Evolutionary conservation across 2,888 invertebrate species (phyloP), one percentile per base, ranked within the genome.

Genomic region (Pollenia amentaria): DNA sequence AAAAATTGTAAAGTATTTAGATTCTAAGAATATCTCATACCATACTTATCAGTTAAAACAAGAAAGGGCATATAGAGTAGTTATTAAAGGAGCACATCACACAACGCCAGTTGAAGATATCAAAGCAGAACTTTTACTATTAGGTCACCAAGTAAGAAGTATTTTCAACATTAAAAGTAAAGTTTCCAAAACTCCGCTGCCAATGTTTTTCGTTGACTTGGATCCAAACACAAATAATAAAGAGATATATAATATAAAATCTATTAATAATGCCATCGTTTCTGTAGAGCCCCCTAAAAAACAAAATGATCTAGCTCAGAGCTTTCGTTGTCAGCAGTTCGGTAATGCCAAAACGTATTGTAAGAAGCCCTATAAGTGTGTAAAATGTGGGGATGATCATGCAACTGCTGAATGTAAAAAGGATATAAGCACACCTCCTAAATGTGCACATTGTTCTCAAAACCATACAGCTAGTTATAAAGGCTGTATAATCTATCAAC

Each of bases 101-200:
- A 40, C 53, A 40, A 67, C 46, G 9, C 29, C 67, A 29, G 18
- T 60, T 46, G 46, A 60, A 60, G 46, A 73, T 57, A 73, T 73
- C 16, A 73, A 73, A 46, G 73, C 46, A 60, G 60, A 73, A 60
- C 29, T 57, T 12, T n/a, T 57, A 7, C 18, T 55, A n/a, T 57
- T 57, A 46, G 44, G 57, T 44, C 57, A 72, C 12, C 57, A 44
- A 60, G 73, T 73, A n/a, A 70, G 53, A 53, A 38, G 11, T 40
- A 14, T 69, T 51, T 51, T 69, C 48, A 44, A 65, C 21, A 21
- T 18, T 18, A 46, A 65, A 44, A 44, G 44, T 46, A 65, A 46
- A 18, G 18, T 65, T 46, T 46, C 21, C 44, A 65, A 44, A 65
- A 44, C 4, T 10, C 64, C 12, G 64, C 64, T 65, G 6, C 62